These are phyloP conservation scores for Zygogramma bicolorata DNA, from an alignment of 2,888 invertebrate genomes.

Conservation along the genomic window DNA sequence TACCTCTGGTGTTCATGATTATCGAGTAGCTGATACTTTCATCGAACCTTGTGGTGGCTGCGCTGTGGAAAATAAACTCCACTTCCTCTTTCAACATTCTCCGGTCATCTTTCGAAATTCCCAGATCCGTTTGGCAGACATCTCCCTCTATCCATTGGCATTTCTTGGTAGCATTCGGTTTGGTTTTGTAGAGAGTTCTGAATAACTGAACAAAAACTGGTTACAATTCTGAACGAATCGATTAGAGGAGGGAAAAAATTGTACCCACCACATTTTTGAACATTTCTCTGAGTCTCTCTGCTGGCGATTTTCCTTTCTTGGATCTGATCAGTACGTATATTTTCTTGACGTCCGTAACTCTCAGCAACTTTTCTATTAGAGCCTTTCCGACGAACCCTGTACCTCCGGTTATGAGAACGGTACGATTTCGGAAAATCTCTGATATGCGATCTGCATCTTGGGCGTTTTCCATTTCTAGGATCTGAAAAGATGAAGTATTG, in stretches of 20 bases:
- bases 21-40: slow-evolving; percentile 74
- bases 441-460: slow-evolving; percentile 46
- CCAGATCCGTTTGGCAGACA: slow-evolving; percentile 65
- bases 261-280: slow-evolving; percentile 56
- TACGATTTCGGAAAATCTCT: slow-evolving; percentile 55
- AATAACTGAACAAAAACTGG: too few species aligned
- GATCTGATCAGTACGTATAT: slow-evolving; percentile 64
- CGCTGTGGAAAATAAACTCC: slow-evolving; percentile 77
- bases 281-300: slow-evolving; percentile 62
- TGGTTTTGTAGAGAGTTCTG: slow-evolving; percentile 74
- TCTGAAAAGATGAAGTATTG: background rate
- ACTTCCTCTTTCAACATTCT: slow-evolving; percentile 68
- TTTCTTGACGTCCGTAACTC: slow-evolving; percentile 62
- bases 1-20: slow-evolving; percentile 73
- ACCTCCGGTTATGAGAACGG: slow-evolving; percentile 65
- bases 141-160: slow-evolving; percentile 70
- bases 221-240: too few species aligned
- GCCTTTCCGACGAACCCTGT: slow-evolving; percentile 67
- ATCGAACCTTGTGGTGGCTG: slow-evolving; percentile 81
- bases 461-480: slow-evolving; percentile 33
- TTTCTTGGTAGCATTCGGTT: slow-evolving; percentile 70
- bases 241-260: too few species aligned
- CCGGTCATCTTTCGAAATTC: slow-evolving; percentile 66
- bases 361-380: slow-evolving; percentile 65
- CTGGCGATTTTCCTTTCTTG: slow-evolving; percentile 63